Percentiles rank a stretch among this genome's conserved stretches.
Conservation (phyloP, 2,113 vertebrate species). For the Microtus richardsoni region DNA sequence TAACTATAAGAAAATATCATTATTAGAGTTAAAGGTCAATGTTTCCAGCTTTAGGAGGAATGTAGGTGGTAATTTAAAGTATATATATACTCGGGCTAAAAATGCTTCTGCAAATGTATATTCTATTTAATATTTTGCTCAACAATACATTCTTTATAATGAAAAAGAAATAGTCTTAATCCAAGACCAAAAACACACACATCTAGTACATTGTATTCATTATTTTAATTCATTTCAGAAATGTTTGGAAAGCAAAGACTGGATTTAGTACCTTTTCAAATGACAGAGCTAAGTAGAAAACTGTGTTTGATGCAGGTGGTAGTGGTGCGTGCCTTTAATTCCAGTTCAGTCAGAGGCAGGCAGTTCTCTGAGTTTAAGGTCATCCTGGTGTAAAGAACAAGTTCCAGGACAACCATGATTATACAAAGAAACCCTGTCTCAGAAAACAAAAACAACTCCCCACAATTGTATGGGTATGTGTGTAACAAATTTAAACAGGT, state of each 20-base stretch:
- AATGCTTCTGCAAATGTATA: constrained; percentile 23
- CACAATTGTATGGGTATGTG: not conserved
- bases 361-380: too few species aligned
- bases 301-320: not conserved
- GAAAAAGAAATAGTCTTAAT: not conserved
- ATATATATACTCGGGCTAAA: not conserved
- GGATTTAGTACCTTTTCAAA: not conserved
- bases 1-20: not conserved
- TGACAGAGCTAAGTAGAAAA: not conserved
- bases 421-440: too few species aligned
- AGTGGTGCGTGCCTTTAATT: too few species aligned
- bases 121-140: constrained; percentile 13
- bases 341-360: too few species aligned
- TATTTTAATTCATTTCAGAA: not conserved
- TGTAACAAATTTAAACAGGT: not conserved
- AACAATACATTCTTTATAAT: not conserved
- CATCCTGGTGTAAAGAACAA: too few species aligned
- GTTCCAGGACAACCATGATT: too few species aligned
- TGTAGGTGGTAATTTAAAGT: not conserved
- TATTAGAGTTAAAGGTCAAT: not conserved
- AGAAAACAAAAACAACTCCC: too few species aligned
- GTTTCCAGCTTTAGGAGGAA: too few species aligned
- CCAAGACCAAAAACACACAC: not conserved
- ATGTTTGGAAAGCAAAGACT: not conserved
- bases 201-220: not conserved